Conservation (phyloP, 2,797 vertebrate genomes). For the Ambastaia sidthimunki region DNA sequence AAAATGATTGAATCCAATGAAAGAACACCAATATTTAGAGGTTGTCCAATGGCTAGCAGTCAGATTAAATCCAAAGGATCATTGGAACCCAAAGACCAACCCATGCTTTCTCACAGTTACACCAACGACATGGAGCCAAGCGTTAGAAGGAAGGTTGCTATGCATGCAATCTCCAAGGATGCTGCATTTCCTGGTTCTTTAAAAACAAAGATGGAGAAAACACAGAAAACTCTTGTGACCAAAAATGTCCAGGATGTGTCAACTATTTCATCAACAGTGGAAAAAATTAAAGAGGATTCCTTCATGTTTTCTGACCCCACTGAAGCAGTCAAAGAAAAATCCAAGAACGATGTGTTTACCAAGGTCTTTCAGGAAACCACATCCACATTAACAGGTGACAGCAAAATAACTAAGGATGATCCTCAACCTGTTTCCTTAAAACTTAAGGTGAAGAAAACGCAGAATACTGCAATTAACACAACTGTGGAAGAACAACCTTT, state of each 20-base stretch:
- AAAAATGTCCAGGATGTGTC: slow-evolving; percentile 14
- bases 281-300: slow-evolving; percentile 62
- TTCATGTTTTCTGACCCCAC: slow-evolving; percentile 46
- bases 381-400: slow-evolving; percentile 41
- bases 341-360: slow-evolving; percentile 32
- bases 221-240: not conserved
- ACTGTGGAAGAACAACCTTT: slow-evolving; percentile 32
- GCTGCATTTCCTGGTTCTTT: slow-evolving; percentile 18
- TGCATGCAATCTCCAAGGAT: slow-evolving; percentile 32
- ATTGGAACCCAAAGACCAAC: slow-evolving; percentile 67
- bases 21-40: slow-evolving; percentile 75
- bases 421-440: slow-evolving; percentile 14
- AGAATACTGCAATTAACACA: slow-evolving; percentile 31
- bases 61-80: slow-evolving; percentile 66
- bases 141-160: slow-evolving; percentile 55
- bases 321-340: slow-evolving; percentile 63
- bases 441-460: slow-evolving; percentile 35
- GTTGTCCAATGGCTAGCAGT: slow-evolving; percentile 67
- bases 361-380: slow-evolving; percentile 48
- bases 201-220: slow-evolving; percentile 36
- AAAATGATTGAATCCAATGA: slow-evolving; percentile 60
- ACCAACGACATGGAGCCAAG: slow-evolving; percentile 59
- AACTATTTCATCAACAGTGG: slow-evolving; percentile 44
- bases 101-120: slow-evolving; percentile 54
- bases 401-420: slow-evolving; percentile 41